Evolutionary conservation across 2,113 vertebrate genomes (phyloP).

Genomic region (Garra rufa): DNA sequence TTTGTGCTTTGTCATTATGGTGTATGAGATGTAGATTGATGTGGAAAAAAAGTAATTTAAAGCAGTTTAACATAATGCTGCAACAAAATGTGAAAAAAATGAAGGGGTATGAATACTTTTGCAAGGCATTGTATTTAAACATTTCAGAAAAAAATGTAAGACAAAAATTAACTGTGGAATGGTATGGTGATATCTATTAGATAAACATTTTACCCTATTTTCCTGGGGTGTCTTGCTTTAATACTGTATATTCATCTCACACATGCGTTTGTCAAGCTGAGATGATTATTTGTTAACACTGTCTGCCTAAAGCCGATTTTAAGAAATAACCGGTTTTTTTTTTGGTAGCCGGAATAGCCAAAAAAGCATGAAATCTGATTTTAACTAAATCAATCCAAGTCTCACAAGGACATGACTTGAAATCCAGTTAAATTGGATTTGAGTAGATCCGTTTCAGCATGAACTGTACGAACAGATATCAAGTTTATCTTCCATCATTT

Average conservation of each 20-base stretch:
- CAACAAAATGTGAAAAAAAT: no score
- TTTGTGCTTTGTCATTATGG: no score
- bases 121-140: no score
- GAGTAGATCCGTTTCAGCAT: conserved; percentile 7
- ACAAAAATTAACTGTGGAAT: not conserved
- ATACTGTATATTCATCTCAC: not conserved
- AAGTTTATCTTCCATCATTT: not conserved
- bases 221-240: not conserved
- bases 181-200: not conserved
- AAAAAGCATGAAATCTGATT: conserved; percentile 25
- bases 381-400: not conserved
- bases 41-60: no score
- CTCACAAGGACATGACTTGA: not conserved
- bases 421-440: conserved; percentile 22
- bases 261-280: not conserved
- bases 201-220: not conserved
- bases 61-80: no score
- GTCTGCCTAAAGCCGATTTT: not conserved
- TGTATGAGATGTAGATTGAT: no score
- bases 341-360: not conserved
- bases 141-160: no score
- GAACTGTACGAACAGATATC: not conserved
- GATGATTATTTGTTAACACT: not conserved
- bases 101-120: no score
- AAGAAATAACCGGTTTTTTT: not conserved